A percentile compares a stretch with the other conserved stretches of the same genome.
Conservation (phyloP, 2,113 vertebrate genomes). For the Sciurus niger region DNA sequence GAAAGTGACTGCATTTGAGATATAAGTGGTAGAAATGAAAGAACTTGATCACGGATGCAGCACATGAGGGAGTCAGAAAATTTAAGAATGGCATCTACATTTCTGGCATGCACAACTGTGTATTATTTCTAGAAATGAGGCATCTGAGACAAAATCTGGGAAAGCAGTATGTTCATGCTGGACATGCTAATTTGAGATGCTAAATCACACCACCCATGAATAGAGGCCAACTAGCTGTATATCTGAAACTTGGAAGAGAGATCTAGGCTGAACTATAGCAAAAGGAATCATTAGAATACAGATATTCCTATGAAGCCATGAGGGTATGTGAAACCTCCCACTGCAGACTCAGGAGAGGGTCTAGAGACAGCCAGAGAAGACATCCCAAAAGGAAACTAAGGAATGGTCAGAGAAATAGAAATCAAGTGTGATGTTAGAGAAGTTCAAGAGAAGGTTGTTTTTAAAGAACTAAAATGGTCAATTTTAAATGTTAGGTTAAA, state of each 20-base stretch:
- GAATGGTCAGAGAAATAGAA: neutral
- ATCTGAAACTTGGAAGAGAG: constrained; percentile 9
- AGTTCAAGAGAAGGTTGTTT: constrained; percentile 35
- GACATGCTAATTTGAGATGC: neutral
- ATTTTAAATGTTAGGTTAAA: constrained; percentile 43
- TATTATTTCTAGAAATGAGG: neutral
- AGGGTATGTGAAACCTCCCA: neutral
- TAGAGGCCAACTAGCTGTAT: neutral
- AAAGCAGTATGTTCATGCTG: neutral
- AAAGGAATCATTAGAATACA: neutral
- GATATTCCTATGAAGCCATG: neutral
- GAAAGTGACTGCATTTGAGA: neutral
- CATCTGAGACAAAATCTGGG: neutral
- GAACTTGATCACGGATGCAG: constrained; percentile 28
- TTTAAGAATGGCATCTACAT: neutral
- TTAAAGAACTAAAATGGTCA: neutral
- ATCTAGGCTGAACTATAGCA: neutral
- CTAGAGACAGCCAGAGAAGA: neutral
- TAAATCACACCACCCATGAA: neutral
- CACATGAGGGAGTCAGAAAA: neutral
- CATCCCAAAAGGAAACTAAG: neutral
- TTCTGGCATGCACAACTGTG: constrained; percentile 19
- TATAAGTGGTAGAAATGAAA: neutral
- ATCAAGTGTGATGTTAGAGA: neutral
- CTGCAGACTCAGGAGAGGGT: neutral